Percentiles rank a stretch among this genome's conserved stretches.
Conservation (phyloP, 2,797 vertebrate genomes). For the Galagoides demidoff region DNA sequence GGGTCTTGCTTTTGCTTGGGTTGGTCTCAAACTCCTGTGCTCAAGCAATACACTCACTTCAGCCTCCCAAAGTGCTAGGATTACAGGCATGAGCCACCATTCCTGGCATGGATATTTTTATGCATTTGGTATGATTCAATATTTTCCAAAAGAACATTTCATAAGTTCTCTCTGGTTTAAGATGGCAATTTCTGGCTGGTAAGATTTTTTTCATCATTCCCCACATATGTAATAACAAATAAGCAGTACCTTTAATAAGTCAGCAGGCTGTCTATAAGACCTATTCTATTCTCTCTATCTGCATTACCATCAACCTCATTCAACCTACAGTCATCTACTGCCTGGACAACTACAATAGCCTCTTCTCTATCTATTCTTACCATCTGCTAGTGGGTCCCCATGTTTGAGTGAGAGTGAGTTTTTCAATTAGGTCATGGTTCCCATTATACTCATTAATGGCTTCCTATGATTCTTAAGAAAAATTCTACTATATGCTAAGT, state of each 20-base stretch:
- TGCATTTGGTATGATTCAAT: neutral
- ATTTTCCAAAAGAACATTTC: neutral
- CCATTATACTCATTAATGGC: neutral
- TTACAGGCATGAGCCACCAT: too few species aligned
- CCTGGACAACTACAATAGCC: neutral
- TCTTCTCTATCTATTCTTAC: neutral
- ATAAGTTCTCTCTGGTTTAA: neutral
- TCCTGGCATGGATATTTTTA: neutral
- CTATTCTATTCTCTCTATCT: neutral
- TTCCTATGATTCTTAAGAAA: neutral
- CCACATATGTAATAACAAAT: neutral
- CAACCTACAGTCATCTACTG: neutral
- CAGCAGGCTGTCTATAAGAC: neutral
- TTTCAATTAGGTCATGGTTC: neutral
- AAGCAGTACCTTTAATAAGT: neutral
- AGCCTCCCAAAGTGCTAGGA: too few species aligned
- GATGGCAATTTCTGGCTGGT: neutral
- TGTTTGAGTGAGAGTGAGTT: neutral
- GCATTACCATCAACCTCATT: neutral
- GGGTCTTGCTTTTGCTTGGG: too few species aligned
- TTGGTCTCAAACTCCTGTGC: too few species aligned
- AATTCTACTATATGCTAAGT: neutral
- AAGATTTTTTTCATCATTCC: neutral
- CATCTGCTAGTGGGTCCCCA: neutral
- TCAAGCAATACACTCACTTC: too few species aligned